These are phyloP conservation scores for Heloderma charlesbogerti DNA, from an alignment of 2,113 vertebrate genomes.

Conservation along the genomic window DNA sequence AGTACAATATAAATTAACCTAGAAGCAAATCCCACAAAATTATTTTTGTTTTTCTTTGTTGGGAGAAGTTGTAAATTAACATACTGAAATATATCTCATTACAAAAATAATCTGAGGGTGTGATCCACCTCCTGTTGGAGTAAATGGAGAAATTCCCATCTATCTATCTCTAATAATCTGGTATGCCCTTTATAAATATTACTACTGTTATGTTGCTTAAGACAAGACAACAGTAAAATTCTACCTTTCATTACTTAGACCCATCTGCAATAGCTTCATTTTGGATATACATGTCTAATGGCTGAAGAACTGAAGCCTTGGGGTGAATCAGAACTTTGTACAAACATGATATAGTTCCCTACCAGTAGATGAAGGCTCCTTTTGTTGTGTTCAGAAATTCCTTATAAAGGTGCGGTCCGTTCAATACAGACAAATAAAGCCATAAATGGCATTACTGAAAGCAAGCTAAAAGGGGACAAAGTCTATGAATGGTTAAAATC, in stretches of 20 bases:
- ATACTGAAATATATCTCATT: neutral
- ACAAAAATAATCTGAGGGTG: neutral
- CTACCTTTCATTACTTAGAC: neutral
- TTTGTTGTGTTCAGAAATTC: neutral
- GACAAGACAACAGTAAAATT: neutral
- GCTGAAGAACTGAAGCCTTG: neutral
- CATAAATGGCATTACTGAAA: neutral
- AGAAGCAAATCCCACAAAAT: neutral
- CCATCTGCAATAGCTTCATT: neutral
- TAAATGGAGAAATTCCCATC: neutral
- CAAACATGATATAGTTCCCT: neutral
- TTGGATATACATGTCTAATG: neutral
- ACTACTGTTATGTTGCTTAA: neutral
- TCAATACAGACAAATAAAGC: neutral
- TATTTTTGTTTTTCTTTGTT: neutral
- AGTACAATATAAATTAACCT: neutral
- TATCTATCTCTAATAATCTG: neutral
- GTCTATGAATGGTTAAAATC: neutral
- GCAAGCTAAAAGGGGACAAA: neutral
- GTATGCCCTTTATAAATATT: neutral
- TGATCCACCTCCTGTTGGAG: neutral
- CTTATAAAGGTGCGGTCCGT: neutral
- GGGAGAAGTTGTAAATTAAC: neutral
- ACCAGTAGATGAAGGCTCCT: too few species aligned
- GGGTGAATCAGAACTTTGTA: neutral